Percentiles rank a stretch among this genome's conserved stretches.
phyloP scores from a whole-genome alignment of 1,140 invertebrate species.

The Melanaphis sacchari region DNA sequence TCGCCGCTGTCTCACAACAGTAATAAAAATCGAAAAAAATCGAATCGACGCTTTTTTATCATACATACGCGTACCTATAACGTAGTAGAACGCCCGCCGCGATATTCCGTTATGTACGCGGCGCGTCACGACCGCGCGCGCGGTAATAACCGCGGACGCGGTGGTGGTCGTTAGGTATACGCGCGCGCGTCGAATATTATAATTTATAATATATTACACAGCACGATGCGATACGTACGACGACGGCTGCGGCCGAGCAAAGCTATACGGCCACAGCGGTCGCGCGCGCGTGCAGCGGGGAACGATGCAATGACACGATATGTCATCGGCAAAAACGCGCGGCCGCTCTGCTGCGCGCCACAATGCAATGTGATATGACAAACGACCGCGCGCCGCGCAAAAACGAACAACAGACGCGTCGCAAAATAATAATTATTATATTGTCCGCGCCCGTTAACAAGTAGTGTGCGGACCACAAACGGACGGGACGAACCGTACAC shows the following conservation, averaged over 20 bases:
- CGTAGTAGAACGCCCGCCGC: neutral
- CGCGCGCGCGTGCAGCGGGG: neutral
- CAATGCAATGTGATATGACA: neutral
- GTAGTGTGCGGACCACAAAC: neutral
- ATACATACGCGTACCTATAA: neutral
- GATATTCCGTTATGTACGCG: neutral
- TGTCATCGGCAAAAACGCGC: neutral
- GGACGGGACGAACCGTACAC: neutral
- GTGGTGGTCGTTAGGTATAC: neutral
- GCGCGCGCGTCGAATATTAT: neutral
- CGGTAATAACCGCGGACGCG: neutral
- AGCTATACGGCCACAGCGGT: neutral
- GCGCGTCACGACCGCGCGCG: neutral
- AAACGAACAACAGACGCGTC: neutral
- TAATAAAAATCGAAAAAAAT: neutral
- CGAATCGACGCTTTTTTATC: neutral
- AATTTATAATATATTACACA: too few species aligned
- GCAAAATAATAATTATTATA: neutral
- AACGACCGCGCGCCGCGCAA: neutral
- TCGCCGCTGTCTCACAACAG: too few species aligned
- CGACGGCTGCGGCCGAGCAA: too few species aligned
- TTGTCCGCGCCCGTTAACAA: neutral
- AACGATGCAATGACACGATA: neutral
- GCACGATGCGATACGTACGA: too few species aligned
- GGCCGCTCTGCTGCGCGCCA: neutral